These are phyloP conservation scores for Psittacula echo DNA, from an alignment of 2,797 vertebrate species.

Conservation along the genomic window DNA sequence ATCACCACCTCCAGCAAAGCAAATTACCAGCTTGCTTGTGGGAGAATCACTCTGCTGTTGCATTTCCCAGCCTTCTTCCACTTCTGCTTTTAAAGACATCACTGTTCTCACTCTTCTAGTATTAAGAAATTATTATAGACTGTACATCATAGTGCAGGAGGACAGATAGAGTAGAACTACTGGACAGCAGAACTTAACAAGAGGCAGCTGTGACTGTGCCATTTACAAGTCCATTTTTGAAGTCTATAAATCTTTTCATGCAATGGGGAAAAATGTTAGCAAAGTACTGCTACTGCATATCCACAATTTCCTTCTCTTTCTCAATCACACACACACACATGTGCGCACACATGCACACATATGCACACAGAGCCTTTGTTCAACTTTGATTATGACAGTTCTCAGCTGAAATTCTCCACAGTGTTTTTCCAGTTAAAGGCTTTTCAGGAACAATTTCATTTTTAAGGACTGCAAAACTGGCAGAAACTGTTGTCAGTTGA, in stretches of 20 bases:
- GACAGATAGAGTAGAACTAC: background rate
- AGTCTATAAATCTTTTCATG: background rate
- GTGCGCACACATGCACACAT: no score
- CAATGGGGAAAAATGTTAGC: background rate
- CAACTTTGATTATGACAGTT: background rate
- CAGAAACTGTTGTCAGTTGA: background rate
- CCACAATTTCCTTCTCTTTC: background rate
- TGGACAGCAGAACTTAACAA: conserved; percentile 1
- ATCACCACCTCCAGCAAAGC: background rate
- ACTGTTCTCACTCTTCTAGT: background rate
- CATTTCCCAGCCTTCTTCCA: background rate
- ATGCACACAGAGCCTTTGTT: background rate
- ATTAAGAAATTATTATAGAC: background rate
- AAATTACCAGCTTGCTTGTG: conserved; percentile 7
- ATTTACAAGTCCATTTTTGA: conserved; percentile 3
- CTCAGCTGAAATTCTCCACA: background rate
- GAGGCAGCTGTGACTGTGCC: background rate
- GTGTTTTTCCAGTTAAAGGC: background rate
- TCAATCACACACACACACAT: background rate
- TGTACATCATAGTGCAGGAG: background rate
- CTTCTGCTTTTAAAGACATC: background rate
- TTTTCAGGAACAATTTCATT: background rate
- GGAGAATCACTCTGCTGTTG: background rate
- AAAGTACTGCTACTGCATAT: background rate
- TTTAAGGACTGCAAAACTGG: background rate